Evolutionary conservation across 2,888 invertebrate species (phyloP).

Genomic region (Euzophera pinguis): DNA sequence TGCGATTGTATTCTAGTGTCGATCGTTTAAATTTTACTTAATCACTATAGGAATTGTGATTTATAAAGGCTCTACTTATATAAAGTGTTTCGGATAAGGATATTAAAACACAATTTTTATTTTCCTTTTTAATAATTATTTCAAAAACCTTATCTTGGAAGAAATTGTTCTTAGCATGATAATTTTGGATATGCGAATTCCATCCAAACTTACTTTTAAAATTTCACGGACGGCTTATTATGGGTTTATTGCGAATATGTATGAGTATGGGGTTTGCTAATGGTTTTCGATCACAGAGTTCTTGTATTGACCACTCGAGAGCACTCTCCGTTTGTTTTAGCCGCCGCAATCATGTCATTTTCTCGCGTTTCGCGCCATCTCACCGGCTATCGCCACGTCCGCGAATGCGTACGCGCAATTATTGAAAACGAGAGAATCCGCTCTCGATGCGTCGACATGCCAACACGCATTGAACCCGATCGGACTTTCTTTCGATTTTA

Average conservation of each 20-base stretch:
- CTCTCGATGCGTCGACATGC: conserved; percentile 37
- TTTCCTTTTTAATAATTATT: too few species aligned
- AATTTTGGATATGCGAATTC: too few species aligned
- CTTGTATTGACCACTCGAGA: conserved; percentile 40
- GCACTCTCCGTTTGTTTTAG: conserved; percentile 61
- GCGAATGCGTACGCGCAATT: conserved; percentile 47
- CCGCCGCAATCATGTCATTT: conserved; percentile 66
- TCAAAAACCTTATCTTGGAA: too few species aligned
- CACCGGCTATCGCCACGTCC: conserved; percentile 46
- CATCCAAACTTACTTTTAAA: too few species aligned
- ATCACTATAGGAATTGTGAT: too few species aligned
- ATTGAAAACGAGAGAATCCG: conserved; percentile 49
- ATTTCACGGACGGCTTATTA: not conserved
- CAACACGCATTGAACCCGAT: conserved; percentile 25
- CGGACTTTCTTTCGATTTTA: conserved; percentile 30
- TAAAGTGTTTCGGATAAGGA: too few species aligned
- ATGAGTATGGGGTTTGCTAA: not conserved
- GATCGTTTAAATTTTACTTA: too few species aligned
- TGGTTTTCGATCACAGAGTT: conserved; percentile 33
- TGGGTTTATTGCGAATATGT: not conserved
- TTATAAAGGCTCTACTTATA: too few species aligned
- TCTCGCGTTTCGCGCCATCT: conserved; percentile 60
- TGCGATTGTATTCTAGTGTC: not conserved
- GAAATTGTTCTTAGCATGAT: too few species aligned
- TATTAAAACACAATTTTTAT: too few species aligned